Evolutionary conservation across 64 coral and sea anemone genomes (phyloP).

Genomic region (Stylophora pistillata): DNA sequence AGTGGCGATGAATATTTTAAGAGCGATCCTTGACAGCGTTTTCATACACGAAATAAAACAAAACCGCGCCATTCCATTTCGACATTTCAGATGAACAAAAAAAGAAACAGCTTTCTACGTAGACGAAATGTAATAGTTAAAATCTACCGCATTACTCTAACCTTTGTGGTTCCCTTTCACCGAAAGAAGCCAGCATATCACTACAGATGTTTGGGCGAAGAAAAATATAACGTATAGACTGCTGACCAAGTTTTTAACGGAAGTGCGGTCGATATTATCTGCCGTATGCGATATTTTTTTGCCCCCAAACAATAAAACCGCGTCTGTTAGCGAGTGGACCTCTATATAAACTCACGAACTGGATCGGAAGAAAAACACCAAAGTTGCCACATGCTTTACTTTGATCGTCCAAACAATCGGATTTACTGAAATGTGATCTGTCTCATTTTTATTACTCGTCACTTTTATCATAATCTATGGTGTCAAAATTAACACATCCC

Average conservation of each 20-base stretch:
- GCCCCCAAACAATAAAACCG: not conserved
- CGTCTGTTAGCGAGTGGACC: not conserved
- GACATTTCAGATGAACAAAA: too few species aligned
- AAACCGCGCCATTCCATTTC: too few species aligned
- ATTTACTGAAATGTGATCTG: not conserved
- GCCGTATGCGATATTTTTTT: not conserved
- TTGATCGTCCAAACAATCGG: not conserved
- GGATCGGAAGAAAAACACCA: not conserved
- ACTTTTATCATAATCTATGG: not conserved
- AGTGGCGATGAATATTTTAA: not conserved
- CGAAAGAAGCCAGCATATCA: constrained; percentile 32
- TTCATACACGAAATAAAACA: not conserved
- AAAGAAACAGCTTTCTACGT: not conserved
- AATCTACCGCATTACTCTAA: not conserved
- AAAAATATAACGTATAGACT: not conserved
- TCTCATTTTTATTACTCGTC: not conserved
- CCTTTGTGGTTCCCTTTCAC: constrained; percentile 18
- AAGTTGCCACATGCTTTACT: not conserved
- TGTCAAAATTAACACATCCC: too few species aligned
- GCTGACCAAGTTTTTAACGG: not conserved
- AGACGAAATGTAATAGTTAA: not conserved
- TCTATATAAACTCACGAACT: not conserved
- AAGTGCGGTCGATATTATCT: not conserved
- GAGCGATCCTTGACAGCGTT: not conserved
- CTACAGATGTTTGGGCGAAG: not conserved